Evolutionary conservation across 2,888 invertebrate genomes (phyloP), one percentile per base, ranked within the genome.

Genomic region (Perithous albicinctus): DNA sequence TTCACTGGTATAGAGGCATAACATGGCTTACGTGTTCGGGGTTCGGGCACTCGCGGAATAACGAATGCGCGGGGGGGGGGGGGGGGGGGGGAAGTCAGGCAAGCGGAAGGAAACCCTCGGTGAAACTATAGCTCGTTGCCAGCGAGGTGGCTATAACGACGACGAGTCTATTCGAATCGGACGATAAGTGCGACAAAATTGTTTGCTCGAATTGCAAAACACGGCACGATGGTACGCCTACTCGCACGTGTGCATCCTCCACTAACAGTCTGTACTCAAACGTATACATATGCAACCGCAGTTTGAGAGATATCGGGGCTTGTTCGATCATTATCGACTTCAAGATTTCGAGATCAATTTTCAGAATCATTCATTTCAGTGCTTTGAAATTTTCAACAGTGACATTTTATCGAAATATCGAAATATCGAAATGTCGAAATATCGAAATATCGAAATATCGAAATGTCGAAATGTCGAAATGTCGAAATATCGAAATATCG

Each of bases 121-220:
- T 2, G 7, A 32, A 56, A 56, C 32, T 15, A 4, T 6, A 23
- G 48, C 29, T n/a, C 0, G 12, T 12, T 54, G 29, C 4, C n/a
- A 54, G 6, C 48, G 48, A 18, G 8, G 2, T 7, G 18, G 18
- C 20, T 7, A 12, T 12, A 35, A 59, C 32, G 18, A 5, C 61
- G 35, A 23, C 38, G 51, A 74, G 56, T 64, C n/a, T 41, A 70
- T 10, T 23, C 59, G 46, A 12, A n/a, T 4, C 12, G 51, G 10
- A 51, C 29, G 66, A 78, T 82, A 82, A 82, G 70, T 66, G 78
- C 78, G 70, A 72, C 78, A 78, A 82, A 82, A 82, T 78, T 78
- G 82, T 78, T 78, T 82, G 78, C 70, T 48, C 74, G 70, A 75
- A 78, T 82, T 78, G 54, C 51, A 75, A 75, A 78, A 75, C 78